phyloP scores from a whole-genome alignment of 2,113 vertebrate species.

The Ovibos moschatus region DNA sequence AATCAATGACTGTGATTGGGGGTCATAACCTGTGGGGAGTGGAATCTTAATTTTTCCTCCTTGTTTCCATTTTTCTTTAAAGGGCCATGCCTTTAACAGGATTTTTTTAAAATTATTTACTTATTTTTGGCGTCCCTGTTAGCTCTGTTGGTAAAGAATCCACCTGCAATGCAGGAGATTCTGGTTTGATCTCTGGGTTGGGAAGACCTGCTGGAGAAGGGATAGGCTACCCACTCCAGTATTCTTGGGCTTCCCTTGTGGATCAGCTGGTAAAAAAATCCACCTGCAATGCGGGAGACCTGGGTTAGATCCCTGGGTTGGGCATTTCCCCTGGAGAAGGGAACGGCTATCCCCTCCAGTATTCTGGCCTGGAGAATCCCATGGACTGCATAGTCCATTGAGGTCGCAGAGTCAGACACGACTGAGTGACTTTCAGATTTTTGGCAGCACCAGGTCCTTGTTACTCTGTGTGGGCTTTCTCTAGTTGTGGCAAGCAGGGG shows the following conservation, averaged over 20 bases:
- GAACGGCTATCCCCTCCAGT: rapidly evolving
- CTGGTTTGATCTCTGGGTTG: neutral
- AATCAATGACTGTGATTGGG: neutral
- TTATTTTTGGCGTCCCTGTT: neutral
- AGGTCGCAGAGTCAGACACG: rapidly evolving
- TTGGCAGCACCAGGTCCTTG: neutral
- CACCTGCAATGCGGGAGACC: rapidly evolving
- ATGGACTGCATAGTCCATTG: neutral
- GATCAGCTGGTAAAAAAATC: neutral
- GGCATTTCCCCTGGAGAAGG: neutral
- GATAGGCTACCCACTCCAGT: neutral
- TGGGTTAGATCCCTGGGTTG: neutral
- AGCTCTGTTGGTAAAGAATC: neutral
- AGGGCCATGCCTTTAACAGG: neutral
- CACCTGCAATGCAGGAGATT: neutral
- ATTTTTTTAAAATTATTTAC: neutral
- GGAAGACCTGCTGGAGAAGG: neutral
- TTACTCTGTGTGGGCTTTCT: neutral
- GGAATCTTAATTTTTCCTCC: neutral
- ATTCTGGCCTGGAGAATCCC: neutral
- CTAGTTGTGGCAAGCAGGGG: neutral
- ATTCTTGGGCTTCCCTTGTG: neutral
- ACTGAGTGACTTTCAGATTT: neutral
- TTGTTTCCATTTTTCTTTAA: neutral
- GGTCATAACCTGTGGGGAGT: rapidly evolving